Percentiles rank a stretch among this genome's conserved stretches.
phyloP scores from a whole-genome alignment of 30 jellyfish, hydroid and myxozoan genomes.

The Morbakka virulenta region DNA sequence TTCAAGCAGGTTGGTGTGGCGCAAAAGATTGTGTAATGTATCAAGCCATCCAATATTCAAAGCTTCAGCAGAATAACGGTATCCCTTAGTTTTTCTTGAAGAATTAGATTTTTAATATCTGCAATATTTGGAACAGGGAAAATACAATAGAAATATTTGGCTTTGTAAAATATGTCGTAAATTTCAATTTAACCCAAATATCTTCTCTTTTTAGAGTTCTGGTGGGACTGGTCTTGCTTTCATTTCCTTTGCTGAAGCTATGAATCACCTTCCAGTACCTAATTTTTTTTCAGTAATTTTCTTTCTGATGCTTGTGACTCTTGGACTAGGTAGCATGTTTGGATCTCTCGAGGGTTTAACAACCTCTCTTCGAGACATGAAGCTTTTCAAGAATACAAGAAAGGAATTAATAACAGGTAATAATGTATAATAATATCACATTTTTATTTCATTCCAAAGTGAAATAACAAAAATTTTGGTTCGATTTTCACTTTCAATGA shows the following conservation, averaged over 20 bases:
- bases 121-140: no score
- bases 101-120: no score
- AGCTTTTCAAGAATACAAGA: conserved; percentile 53
- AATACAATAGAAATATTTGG: no score
- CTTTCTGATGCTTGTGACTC: conserved; percentile 88
- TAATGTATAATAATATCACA: not conserved
- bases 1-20: no score
- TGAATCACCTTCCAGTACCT: conserved; percentile 80
- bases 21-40: no score
- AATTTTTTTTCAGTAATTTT: conserved; percentile 76
- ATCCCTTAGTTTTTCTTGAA: no score
- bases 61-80: no score
- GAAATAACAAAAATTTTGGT: not conserved
- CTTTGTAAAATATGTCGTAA: no score
- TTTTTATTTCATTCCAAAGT: not conserved
- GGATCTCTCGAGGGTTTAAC: conserved; percentile 72
- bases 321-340: conserved; percentile 85
- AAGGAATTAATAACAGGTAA: conserved; percentile 67
- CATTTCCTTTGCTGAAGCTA: conserved; percentile 85
- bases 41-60: no score
- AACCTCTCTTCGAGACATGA: conserved; percentile 76
- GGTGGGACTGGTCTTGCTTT: conserved; percentile 97
- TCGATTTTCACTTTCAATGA: not conserved
- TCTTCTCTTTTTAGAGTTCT: conserved; percentile 48
- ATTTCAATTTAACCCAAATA: no score